Base-by-base conservation (phyloP, 2,888 invertebrate species). In the Tubiluchus corallicola region DNA sequence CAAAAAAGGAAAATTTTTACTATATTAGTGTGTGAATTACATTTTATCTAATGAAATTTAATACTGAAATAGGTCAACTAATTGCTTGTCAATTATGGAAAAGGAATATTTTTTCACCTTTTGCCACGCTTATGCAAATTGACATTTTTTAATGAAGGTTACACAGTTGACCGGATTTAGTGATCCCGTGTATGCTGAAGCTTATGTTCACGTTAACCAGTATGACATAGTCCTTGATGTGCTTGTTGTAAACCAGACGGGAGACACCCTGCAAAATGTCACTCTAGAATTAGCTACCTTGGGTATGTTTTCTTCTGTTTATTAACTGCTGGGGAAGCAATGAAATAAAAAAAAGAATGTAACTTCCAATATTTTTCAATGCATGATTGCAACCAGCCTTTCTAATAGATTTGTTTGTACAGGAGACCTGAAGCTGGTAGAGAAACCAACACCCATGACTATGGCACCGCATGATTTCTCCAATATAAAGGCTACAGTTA, bases 211-310 rank as follows among this genome's bases (percentile, higher is more conserved):
- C 48, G 64, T 65, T 42, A 66, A 66, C 54, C 64, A 65, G 55
- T 94, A 92, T 68, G 96, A 96, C 64, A 94, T 96, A 55, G 94
- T 96, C 39, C 72, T 99, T 38, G 98, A 99, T 66, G 94, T 99
- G 37, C 73, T 98, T 19, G 80, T 99, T 52, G 92, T 94, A 20
- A 99, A 99, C 68, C 98, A 98, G 71, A 98, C 98, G 13, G 76
- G 77, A 54, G 98, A 98, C 61, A 98, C 96, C 0, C 72, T 99
- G 48, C 96, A 98, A 70, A 94, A 94, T 68, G 87, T 96, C 61
- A 90, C 90, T 0, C 71, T 99, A 53, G 98, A 99, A 68, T 70
- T 99, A 62, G 96, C 98, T 2, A 98, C 98, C 0, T 73, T 96
- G 60, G 71, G 70, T 59, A 62, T 48, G 49, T 45, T 41, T n/a